Evolutionary conservation across 2,888 invertebrate species (phyloP).

Genomic region (Tiphia femorata): DNA sequence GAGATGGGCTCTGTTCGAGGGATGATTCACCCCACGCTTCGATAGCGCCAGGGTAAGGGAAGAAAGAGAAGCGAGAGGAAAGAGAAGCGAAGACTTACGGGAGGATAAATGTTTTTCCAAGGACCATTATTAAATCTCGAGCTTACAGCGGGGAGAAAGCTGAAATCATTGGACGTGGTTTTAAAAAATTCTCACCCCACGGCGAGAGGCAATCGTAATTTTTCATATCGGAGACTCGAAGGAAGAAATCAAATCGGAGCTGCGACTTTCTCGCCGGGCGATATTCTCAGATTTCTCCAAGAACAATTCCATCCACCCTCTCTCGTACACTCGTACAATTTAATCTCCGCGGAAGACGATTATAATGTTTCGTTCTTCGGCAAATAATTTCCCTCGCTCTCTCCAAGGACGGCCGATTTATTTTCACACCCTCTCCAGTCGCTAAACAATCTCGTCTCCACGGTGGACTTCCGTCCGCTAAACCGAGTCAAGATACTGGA

Average conservation of each 20-base stretch:
- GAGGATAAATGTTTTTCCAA: slow-evolving; percentile 21
- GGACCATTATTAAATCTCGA: slow-evolving; percentile 25
- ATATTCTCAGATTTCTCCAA: no score
- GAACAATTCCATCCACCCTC: no score
- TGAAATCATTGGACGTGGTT: neutral
- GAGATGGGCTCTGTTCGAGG: slow-evolving; percentile 5
- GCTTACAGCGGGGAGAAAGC: neutral
- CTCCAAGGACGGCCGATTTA: no score
- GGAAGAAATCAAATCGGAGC: neutral
- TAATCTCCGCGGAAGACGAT: no score
- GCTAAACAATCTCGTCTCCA: no score
- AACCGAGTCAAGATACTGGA: no score
- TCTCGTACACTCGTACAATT: no score
- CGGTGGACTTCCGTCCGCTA: no score
- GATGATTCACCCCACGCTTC: slow-evolving; percentile 28
- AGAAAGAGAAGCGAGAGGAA: neutral
- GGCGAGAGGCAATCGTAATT: neutral
- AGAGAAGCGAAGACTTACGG: neutral
- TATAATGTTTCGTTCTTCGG: no score
- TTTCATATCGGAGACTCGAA: neutral
- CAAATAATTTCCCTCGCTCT: no score
- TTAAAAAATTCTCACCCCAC: neutral
- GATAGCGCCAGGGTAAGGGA: neutral
- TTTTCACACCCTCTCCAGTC: no score
- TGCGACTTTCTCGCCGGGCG: no score